phyloP scores from a whole-genome alignment of 2,797 vertebrate species.

The Chloroceryle amazona region DNA sequence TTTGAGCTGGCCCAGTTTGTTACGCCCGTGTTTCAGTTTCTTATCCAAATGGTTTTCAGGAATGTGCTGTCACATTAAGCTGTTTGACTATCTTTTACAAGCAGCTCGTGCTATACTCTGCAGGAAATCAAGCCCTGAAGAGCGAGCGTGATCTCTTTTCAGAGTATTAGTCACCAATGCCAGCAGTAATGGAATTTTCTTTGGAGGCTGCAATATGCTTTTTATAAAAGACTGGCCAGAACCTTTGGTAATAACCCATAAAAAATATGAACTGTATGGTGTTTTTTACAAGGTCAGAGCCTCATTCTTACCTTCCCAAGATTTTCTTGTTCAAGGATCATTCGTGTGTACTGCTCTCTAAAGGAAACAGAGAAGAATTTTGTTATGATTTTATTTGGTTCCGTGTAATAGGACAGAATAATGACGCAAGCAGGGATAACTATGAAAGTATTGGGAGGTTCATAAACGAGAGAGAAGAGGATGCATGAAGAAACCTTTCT shows the following conservation, averaged over 20 bases:
- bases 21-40: constrained; percentile 10
- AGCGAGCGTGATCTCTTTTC: constrained; percentile 40
- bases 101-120: constrained; percentile 26
- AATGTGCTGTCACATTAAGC: constrained; percentile 62
- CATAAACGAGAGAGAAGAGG: background rate
- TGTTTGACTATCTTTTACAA: constrained; percentile 35
- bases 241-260: background rate
- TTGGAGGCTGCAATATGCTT: constrained; percentile 37
- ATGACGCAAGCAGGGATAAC: background rate
- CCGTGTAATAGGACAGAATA: background rate
- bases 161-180: constrained; percentile 62
- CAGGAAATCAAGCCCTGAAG: constrained; percentile 63
- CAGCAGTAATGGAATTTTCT: constrained; percentile 58
- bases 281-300: constrained; percentile 2
- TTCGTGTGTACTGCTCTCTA: constrained; percentile 94
- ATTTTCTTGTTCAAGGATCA: constrained; percentile 95
- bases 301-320: constrained; percentile 93
- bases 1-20: constrained; percentile 50
- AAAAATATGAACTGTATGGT: background rate
- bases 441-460: background rate
- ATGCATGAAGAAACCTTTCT: background rate
- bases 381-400: background rate
- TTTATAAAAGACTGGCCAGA: constrained; percentile 60
- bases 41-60: constrained; percentile 68
- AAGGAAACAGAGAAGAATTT: constrained; percentile 45